Base-by-base conservation (phyloP, 92 coral and sea anemone species). In the Zoanthus solanderi region DNA sequence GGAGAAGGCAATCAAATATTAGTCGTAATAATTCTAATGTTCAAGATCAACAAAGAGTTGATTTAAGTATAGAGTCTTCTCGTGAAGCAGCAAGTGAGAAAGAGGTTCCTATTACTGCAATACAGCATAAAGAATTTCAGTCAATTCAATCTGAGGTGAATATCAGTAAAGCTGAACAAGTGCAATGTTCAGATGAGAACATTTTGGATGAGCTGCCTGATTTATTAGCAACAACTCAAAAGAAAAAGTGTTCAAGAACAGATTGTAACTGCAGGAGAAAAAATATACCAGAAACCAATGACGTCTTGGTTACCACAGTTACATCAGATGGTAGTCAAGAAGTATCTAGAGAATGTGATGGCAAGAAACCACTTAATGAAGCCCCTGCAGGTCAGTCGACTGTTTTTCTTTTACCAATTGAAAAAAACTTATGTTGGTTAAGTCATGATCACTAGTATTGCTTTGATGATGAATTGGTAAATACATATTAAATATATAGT, bases 171-270 rank as follows among this genome's bases (percentile, higher is more conserved):
- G 45, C 12, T 10, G 67, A 81, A 30, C 42, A 80, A 47, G 47
- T 10, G 85, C 7, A 46, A 6, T 47, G 13, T 17, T 48, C 31
- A 81, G 45, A 30, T 65, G 74, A 65, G 23, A 18, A 29, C 18
- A 37, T 5, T 46, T 66, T 58, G 5, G 45, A 67, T 66, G 85
- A 65, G 0, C 66, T 68, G 7, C 58, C 75, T 4, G 85, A 81
- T 45, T 52, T 81, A 58, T 31, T 44, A 30, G 61, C 75, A 45
- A 81, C 74, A 16, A 46, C 75, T 65, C 75, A 48, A 54, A 65
- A 23, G 58, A 6, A 9, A 1, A 9, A 50, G 10, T 50, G 7
- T 44, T 30, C 75, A 9, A 54, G 63, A 9, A 81, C 13, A 53
- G 56, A 81, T 68, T 81, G 75, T 63, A 65, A 34, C 45, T 42